These are phyloP conservation scores for Psilopogon haemacephalus DNA, from an alignment of 2,113 vertebrate genomes.

Conservation along the genomic window DNA sequence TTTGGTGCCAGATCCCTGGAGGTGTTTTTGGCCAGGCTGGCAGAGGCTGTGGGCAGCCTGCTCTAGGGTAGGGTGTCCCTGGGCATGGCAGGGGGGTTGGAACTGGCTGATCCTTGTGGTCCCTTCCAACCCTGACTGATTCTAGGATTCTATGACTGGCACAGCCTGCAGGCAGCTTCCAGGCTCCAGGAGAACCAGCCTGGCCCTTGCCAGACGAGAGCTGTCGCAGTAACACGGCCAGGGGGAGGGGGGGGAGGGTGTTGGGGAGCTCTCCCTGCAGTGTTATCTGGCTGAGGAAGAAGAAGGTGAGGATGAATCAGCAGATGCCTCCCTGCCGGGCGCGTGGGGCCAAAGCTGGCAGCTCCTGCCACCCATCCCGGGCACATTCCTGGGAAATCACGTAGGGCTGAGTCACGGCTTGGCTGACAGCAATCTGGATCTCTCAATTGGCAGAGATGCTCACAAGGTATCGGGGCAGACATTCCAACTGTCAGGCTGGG, in stretches of 20 bases:
- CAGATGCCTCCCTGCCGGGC: background rate
- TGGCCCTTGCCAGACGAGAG: background rate
- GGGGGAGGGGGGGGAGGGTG: too few relatives aligned
- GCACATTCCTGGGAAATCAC: background rate
- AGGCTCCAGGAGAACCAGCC: background rate
- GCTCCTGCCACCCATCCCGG: background rate
- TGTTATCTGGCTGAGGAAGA: background rate
- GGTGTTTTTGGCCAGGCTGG: too few relatives aligned
- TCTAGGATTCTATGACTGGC: too few relatives aligned
- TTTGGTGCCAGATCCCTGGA: too few relatives aligned
- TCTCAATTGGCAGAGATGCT: background rate
- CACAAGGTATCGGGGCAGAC: background rate
- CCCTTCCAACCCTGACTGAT: too few relatives aligned
- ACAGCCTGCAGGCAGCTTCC: background rate
- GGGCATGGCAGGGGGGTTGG: too few relatives aligned
- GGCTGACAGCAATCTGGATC: background rate
- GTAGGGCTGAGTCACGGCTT: background rate
- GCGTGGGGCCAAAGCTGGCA: background rate
- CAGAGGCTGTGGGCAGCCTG: too few relatives aligned
- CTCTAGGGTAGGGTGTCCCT: too few relatives aligned
- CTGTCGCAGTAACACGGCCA: background rate
- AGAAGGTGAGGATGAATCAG: slow-evolving; percentile 42
- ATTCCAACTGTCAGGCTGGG: background rate
- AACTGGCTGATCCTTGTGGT: too few relatives aligned
- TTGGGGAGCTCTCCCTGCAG: background rate